Percentiles rank a stretch among this genome's conserved stretches.
phyloP scores from a whole-genome alignment of 2,888 invertebrate genomes.

The Arge pagana region DNA sequence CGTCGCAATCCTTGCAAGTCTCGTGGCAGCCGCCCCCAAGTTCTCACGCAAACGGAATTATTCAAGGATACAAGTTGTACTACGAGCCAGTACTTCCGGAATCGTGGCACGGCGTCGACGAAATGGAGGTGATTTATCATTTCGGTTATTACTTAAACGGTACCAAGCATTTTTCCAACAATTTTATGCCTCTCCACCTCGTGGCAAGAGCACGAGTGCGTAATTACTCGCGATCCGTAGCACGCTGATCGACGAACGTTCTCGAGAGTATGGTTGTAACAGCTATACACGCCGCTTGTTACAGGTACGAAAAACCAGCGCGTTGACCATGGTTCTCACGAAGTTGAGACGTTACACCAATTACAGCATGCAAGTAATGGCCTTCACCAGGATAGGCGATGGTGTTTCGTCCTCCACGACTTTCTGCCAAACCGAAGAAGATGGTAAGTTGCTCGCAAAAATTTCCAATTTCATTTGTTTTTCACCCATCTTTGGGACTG shows the following conservation, averaged over 20 bases:
- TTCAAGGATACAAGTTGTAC: constrained; percentile 75
- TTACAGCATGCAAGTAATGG: constrained; percentile 80
- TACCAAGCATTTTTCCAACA: not conserved
- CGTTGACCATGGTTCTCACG: constrained; percentile 71
- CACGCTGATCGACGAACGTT: too few species aligned
- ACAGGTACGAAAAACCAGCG: constrained; percentile 67
- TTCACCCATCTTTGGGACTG: not conserved
- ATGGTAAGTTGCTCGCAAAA: too few species aligned
- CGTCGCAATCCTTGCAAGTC: constrained; percentile 77
- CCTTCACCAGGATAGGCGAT: constrained; percentile 79
- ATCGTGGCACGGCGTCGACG: constrained; percentile 56
- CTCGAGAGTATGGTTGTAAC: not conserved
- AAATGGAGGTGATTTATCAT: constrained; percentile 56
- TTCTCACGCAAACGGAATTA: constrained; percentile 74
- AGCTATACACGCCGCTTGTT: not conserved
- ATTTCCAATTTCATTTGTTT: too few species aligned
- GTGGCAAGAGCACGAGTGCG: too few species aligned
- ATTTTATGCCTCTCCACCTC: too few species aligned
- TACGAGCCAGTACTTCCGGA: constrained; percentile 71
- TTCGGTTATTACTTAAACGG: constrained; percentile 23
- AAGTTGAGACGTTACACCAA: constrained; percentile 77
- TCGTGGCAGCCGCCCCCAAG: constrained; percentile 80
- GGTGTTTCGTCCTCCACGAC: constrained; percentile 70
- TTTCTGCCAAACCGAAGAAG: constrained; percentile 79
- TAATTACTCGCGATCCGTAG: too few species aligned